Evolutionary conservation across 2,797 vertebrate genomes (phyloP).

Genomic region (Poecilia wingei): DNA sequence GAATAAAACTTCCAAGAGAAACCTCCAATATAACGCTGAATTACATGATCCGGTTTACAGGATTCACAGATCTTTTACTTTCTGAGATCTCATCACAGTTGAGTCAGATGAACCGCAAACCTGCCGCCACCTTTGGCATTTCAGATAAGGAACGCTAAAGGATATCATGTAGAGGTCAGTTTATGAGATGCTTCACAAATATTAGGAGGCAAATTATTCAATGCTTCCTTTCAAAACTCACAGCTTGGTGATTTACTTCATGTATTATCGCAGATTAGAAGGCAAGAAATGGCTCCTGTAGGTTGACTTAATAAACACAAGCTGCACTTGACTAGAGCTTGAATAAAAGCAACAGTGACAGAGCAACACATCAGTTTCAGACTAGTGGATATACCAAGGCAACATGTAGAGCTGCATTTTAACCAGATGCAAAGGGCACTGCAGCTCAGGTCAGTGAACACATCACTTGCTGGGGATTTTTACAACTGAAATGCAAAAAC

Average conservation of each 20-base stretch:
- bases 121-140: neutral
- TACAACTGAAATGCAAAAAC: neutral
- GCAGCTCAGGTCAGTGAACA: constrained; percentile 1
- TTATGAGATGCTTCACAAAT: neutral
- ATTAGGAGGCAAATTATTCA: neutral
- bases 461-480: neutral
- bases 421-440: constrained; percentile 7
- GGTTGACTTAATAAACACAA: neutral
- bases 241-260: neutral
- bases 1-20: neutral
- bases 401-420: constrained; percentile 4
- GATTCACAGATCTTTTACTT: neutral
- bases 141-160: neutral
- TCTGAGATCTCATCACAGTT: neutral
- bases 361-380: constrained; percentile 4
- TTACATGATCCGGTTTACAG: neutral
- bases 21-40: neutral
- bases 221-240: neutral
- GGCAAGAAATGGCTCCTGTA: neutral
- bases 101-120: neutral
- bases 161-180: neutral
- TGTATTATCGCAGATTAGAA: neutral
- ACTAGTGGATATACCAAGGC: neutral
- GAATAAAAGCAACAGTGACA: neutral
- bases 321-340: neutral